Conservation (phyloP, 2,113 vertebrate species). For the Danionella cerebrum region DNA sequence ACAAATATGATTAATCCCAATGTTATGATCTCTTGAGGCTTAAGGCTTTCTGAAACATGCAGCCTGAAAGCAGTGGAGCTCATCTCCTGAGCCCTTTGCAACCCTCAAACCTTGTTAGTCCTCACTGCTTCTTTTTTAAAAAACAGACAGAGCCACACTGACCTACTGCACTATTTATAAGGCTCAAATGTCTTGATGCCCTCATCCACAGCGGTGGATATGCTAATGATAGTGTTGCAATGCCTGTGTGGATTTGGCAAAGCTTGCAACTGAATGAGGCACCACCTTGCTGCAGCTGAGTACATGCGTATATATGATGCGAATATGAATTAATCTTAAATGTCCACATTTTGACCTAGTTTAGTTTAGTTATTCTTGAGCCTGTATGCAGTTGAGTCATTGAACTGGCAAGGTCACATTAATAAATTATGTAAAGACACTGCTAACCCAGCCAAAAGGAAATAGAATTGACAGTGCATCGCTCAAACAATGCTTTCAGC, state of each 20-base stretch:
- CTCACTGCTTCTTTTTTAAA: conserved; percentile 34
- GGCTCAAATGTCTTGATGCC: conserved; percentile 36
- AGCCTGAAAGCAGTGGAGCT: conserved; percentile 41
- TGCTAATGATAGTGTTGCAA: conserved; percentile 45
- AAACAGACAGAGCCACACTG: conserved; percentile 42
- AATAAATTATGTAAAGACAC: no score
- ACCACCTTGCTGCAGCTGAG: conserved; percentile 23
- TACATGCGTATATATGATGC: conserved; percentile 13
- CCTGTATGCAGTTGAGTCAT: no score
- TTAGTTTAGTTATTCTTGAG: no score
- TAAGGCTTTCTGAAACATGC: conserved; percentile 29
- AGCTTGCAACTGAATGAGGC: conserved; percentile 38
- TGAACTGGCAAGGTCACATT: no score
- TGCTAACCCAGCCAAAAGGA: no score
- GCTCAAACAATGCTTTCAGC: no score
- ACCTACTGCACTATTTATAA: conserved; percentile 39
- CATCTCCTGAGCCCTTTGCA: conserved; percentile 28
- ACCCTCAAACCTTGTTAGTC: conserved; percentile 17
- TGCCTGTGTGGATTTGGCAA: conserved; percentile 39
- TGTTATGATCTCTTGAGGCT: conserved; percentile 42
- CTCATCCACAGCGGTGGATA: conserved; percentile 34
- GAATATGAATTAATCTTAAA: background rate
- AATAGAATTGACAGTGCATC: no score
- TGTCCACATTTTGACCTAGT: background rate
- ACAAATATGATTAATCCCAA: conserved; percentile 49